Conservation (phyloP, 2,113 vertebrate genomes). For the Eulacestoma nigropectus region DNA sequence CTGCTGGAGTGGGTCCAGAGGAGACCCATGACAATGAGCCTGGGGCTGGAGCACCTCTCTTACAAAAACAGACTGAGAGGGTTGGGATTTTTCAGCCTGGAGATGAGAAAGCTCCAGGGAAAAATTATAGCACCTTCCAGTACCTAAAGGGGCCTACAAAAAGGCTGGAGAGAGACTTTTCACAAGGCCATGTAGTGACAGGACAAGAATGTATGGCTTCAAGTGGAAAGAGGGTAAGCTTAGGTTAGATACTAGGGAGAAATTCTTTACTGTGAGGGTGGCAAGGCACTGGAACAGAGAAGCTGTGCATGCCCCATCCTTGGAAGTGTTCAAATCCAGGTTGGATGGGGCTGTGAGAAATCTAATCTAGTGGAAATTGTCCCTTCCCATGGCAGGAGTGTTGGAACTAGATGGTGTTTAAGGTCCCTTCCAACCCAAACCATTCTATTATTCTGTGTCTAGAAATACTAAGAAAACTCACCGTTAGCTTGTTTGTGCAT, state of each 20-base stretch:
- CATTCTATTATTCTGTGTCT: not conserved
- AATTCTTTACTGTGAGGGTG: not conserved
- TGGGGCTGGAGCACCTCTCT: not conserved
- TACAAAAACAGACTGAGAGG: not conserved
- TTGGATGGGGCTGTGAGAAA: not conserved
- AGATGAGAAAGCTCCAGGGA: not conserved
- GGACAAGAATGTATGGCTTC: not conserved
- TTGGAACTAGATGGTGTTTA: not conserved
- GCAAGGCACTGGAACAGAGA: not conserved
- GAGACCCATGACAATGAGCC: not conserved
- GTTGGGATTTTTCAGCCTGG: not conserved
- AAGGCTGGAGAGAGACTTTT: not conserved
- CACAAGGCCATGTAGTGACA: not conserved
- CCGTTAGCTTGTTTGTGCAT: not conserved
- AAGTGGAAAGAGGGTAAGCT: not conserved
- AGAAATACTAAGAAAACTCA: not conserved
- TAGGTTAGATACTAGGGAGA: not conserved
- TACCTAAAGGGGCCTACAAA: not conserved
- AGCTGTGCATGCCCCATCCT: not conserved
- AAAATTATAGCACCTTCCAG: not conserved
- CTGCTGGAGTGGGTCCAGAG: not conserved
- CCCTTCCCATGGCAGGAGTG: not conserved
- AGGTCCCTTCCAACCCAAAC: not conserved
- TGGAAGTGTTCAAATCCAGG: not conserved
- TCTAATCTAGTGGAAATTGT: not conserved